Conservation (phyloP, 2,888 invertebrate genomes). For the Entomobrya multifasciata region DNA sequence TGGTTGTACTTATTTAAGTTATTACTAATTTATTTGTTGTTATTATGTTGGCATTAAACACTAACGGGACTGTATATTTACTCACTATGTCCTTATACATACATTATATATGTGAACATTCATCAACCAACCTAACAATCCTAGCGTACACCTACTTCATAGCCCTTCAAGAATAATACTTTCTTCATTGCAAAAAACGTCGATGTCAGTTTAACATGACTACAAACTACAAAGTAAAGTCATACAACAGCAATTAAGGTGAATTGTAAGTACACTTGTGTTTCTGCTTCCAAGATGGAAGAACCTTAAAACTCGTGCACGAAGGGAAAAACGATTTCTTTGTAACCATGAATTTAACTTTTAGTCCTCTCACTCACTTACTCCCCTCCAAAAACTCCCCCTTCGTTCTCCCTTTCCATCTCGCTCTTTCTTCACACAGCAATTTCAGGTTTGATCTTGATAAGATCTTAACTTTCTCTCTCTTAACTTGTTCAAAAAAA, state of each 20-base stretch:
- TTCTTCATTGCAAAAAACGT: no score
- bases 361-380: background rate
- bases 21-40: no score
- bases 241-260: background rate
- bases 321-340: background rate
- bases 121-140: no score
- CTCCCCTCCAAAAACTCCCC: background rate
- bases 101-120: no score
- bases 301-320: background rate
- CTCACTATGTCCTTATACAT: no score
- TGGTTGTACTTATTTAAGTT: no score
- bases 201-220: background rate
- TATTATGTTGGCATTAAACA: no score
- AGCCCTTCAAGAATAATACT: no score
- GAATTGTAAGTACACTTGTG: background rate
- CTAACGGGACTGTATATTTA: no score
- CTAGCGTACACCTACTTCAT: no score
- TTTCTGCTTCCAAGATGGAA: background rate
- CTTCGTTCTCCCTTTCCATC: conserved; percentile 5
- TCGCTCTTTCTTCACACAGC: conserved; percentile 36
- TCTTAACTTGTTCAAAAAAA: background rate
- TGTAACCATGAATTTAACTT: conserved; percentile 37
- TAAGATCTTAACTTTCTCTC: conserved; percentile 66
- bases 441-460: conserved; percentile 50
- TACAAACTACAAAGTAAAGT: background rate